Evolutionary conservation across 2,797 vertebrate genomes (phyloP), one percentile per base, ranked within the genome.

Genomic region (Pelochelys cantorii): DNA sequence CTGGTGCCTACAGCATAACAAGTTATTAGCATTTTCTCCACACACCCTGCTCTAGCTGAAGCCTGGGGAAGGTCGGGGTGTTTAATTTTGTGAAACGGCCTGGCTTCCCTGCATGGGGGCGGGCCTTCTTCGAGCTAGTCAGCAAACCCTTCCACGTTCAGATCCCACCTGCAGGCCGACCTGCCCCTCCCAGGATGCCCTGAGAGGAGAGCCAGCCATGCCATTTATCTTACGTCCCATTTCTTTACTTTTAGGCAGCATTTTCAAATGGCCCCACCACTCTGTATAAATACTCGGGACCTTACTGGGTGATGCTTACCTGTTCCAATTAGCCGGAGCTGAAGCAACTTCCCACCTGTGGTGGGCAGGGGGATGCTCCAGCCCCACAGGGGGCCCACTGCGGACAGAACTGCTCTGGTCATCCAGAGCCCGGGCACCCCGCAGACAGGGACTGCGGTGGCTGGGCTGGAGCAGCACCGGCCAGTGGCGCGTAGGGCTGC

Each of bases 1-100:
- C 93, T 96, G 92, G 93, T 94, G 95, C 95, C 88, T 82, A 83
- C 11, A 0, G 60, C 90, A 82, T 25, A 65, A 60, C 82, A 81
- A 86, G 14, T 48, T 2, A 80, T 75, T 81, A 84, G 78, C 68
- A 1, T 17, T 57, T 17, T 68, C 13, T 31, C 59, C 18, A 53
- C 0, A 4, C 53, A 2, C n/a, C 52, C 82, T 52, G 15, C 5
- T 2, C 55, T 7, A 34, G 62, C 88, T 48, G 2, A n/a, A 0
- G 11, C 0, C 1, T 42, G 53, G 9, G 74, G 74, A 7, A 60
- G 57, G 2, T 54, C 0, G 59, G 77, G 59, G 56, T 13, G 27
- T 68, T 68, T 68, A 68, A 34, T 68, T 34, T 34, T 68, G n/a
- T 0, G 0, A 54, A 62, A 75, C 27, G 34, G 34, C 25, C 71